These are phyloP conservation scores for Molossus alvarezi DNA, from an alignment of 2,797 vertebrate species.

Conservation along the genomic window DNA sequence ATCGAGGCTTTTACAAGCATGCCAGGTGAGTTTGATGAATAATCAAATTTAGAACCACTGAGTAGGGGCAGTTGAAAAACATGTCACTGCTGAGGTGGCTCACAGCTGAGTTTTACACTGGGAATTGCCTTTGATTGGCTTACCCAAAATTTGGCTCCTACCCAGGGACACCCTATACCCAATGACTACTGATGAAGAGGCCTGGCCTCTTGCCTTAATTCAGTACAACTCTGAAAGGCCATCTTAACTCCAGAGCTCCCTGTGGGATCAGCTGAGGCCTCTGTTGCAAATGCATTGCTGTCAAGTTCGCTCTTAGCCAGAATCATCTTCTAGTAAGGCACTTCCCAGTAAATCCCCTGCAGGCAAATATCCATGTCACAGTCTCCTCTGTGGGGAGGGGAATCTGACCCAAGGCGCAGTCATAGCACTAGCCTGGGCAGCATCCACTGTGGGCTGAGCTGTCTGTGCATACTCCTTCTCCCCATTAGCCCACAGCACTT, in stretches of 20 bases:
- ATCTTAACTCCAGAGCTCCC: background rate
- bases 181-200: background rate
- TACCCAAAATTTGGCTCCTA: background rate
- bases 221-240: background rate
- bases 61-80: background rate
- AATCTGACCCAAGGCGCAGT: background rate
- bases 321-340: background rate
- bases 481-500: background rate
- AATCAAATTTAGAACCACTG: background rate
- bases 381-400: background rate
- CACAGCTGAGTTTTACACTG: background rate
- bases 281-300: background rate
- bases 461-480: accelerated
- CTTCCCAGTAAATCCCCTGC: background rate
- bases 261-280: background rate
- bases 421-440: background rate
- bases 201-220: background rate
- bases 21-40: background rate
- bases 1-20: background rate
- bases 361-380: background rate
- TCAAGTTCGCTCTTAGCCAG: background rate
- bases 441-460: background rate
- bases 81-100: background rate
- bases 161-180: background rate
- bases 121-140: background rate